Evolutionary conservation across 1,140 invertebrate genomes (phyloP).

Genomic region (Leguminivora glycinivorella): DNA sequence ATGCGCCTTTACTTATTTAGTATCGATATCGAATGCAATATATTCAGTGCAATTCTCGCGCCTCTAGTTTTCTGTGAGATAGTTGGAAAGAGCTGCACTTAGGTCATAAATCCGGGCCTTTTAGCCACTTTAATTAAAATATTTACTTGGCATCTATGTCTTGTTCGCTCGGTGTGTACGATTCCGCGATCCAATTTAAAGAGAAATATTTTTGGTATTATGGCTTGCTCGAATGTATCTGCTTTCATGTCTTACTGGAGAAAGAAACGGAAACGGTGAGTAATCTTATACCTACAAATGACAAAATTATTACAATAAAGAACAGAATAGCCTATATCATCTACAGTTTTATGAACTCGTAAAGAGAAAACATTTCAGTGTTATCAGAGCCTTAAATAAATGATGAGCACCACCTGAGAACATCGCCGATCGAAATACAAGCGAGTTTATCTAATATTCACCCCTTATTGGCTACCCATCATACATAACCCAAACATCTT

Average conservation of each 20-base stretch:
- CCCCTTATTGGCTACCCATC: conserved; percentile 3
- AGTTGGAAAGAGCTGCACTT: conserved; percentile 23
- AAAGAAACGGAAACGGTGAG: background rate
- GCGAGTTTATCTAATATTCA: conserved; percentile 24
- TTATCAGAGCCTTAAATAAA: background rate
- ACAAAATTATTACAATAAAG: background rate
- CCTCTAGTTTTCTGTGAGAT: background rate
- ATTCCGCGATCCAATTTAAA: conserved; percentile 8
- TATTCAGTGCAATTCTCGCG: background rate
- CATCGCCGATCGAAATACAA: conserved; percentile 18
- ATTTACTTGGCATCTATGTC: conserved; percentile 27
- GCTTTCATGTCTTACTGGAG: background rate
- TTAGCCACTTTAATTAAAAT: conserved; percentile 27
- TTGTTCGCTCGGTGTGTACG: background rate
- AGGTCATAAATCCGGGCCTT: conserved; percentile 16
- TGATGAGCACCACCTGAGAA: conserved; percentile 25
- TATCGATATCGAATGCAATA: background rate
- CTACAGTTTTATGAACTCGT: background rate
- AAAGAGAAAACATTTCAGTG: background rate
- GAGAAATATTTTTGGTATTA: background rate
- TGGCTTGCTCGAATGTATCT: background rate
- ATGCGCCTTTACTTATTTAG: background rate
- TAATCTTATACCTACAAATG: background rate
- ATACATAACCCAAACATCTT: conserved; percentile 7
- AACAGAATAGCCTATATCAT: background rate